Conservation (phyloP, 2,797 vertebrate genomes). For the Pangasius krempfi region DNA sequence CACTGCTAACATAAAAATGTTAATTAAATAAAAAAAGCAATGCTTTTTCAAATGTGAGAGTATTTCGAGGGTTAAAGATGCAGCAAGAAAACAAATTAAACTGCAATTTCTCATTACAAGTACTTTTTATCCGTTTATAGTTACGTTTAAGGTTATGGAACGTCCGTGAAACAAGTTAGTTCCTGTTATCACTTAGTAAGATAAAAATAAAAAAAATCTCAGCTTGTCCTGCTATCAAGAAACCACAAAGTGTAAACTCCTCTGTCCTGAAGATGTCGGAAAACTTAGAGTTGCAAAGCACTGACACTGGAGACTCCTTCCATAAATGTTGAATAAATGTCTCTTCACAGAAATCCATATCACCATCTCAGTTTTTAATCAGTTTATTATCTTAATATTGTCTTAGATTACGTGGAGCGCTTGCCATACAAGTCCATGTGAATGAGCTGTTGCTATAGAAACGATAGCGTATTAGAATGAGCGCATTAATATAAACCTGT, state of each 20-base stretch:
- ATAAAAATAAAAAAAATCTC: background rate
- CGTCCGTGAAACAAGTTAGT: background rate
- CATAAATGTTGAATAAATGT: background rate
- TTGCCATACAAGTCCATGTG: no score
- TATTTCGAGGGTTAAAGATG: background rate
- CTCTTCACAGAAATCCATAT: background rate
- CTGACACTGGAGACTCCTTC: background rate
- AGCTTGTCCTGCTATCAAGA: background rate
- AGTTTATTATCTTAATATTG: background rate
- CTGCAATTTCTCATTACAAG: background rate
- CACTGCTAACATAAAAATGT: background rate
- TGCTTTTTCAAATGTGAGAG: background rate
- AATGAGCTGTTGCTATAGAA: conserved; percentile 20
- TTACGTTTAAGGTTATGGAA: background rate
- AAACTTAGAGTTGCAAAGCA: no score
- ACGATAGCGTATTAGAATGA: background rate
- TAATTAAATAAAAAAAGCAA: background rate
- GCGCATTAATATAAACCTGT: background rate
- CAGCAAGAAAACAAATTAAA: background rate
- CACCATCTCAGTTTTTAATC: background rate
- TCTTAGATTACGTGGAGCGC: background rate
- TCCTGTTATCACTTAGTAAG: background rate
- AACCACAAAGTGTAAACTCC: background rate
- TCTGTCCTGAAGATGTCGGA: background rate
- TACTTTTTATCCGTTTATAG: background rate